Conservation (phyloP, 37 sponge, comb jelly and placozoan species). For the Lycopodina hypogea region DNA sequence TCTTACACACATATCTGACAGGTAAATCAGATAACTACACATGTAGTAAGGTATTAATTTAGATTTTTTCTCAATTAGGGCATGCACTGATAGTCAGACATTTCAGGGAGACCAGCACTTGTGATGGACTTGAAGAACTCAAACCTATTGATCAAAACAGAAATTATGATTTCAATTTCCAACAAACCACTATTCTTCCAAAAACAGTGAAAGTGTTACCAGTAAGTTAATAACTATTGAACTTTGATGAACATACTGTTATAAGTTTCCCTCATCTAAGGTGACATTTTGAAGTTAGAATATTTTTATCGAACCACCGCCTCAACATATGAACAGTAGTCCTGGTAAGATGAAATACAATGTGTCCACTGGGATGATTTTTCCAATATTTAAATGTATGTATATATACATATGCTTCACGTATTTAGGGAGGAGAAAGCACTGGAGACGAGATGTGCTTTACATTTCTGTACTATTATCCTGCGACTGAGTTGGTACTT, state of each 20-base stretch:
- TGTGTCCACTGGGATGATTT: neutral
- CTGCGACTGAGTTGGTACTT: no score
- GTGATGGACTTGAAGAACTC: neutral
- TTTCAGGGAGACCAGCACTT: neutral
- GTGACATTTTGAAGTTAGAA: neutral
- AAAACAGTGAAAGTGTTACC: neutral
- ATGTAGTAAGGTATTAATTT: no score
- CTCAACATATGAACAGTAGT: neutral
- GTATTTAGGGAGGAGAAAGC: constrained; percentile 1
- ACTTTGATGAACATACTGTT: neutral
- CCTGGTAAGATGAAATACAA: neutral
- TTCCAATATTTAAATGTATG: neutral
- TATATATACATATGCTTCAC: neutral
- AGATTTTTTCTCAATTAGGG: neutral
- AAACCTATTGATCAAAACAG: neutral
- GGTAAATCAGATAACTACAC: no score
- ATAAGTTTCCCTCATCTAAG: neutral
- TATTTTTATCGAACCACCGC: neutral
- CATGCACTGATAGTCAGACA: neutral
- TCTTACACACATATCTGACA: no score
- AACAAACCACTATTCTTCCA: neutral
- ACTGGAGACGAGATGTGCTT: neutral
- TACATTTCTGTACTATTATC: neutral
- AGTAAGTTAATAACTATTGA: neutral
- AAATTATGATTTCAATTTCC: neutral